Percentiles rank a stretch among this genome's conserved stretches.
phyloP scores from a whole-genome alignment of 2,113 vertebrate species.

The Pygoscelis antarcticus region DNA sequence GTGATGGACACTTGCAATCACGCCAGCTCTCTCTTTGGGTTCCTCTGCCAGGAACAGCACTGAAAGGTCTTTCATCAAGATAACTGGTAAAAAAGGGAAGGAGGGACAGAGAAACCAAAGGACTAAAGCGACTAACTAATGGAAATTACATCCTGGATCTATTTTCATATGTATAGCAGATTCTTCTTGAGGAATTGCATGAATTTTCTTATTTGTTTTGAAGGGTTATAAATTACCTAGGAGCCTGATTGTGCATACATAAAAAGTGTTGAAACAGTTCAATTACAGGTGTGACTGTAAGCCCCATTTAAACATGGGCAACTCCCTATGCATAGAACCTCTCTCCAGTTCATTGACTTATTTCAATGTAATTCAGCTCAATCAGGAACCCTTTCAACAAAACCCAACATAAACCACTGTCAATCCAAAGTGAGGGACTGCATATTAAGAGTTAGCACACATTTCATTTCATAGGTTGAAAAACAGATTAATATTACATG shows the following conservation, averaged over 20 bases:
- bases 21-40: fast-evolving
- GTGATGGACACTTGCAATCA: neutral
- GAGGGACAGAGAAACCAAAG: neutral
- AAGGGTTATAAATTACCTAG: neutral
- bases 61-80: neutral
- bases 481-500: neutral
- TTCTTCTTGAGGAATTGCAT: neutral
- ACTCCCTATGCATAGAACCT: neutral
- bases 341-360: neutral
- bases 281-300: neutral
- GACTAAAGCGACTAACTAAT: neutral
- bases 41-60: neutral
- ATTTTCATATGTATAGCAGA: neutral
- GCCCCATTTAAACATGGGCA: neutral
- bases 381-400: neutral
- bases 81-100: neutral
- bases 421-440: neutral
- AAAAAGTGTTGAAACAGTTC: neutral
- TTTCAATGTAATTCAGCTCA: neutral
- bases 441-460: neutral
- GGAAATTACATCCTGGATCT: neutral
- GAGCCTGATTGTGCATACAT: neutral
- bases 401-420: neutral
- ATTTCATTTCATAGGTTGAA: neutral
- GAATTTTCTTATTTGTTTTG: neutral